These are phyloP conservation scores for Nilaparvata lugens DNA, from an alignment of 1,140 invertebrate genomes.

Conservation along the genomic window DNA sequence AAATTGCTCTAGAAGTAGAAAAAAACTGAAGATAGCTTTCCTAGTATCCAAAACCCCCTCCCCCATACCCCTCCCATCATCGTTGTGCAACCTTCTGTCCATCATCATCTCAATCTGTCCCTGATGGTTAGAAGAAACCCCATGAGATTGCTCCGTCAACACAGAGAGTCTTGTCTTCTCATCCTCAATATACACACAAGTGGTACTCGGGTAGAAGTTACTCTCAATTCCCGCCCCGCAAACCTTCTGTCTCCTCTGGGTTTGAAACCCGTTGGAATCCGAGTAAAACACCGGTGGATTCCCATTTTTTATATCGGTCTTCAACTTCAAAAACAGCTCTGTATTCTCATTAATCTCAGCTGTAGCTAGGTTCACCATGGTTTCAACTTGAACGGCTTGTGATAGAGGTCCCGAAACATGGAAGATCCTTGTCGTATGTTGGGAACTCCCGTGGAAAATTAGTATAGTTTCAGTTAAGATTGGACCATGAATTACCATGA, in stretches of 20 bases:
- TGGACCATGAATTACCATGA: constrained; percentile 72
- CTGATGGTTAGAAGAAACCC: constrained; percentile 1
- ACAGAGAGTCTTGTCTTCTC: neutral
- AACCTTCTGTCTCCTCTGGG: neutral
- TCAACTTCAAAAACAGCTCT: constrained; percentile 86
- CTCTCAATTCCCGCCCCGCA: neutral
- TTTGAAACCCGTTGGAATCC: constrained; percentile 60
- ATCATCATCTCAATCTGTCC: constrained; percentile 16
- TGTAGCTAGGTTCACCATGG: constrained; percentile 68
- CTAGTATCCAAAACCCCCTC: constrained; percentile 8
- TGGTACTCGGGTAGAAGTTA: constrained; percentile 15
- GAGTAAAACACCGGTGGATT: constrained; percentile 80
- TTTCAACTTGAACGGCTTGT: constrained; percentile 66
- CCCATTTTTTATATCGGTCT: constrained; percentile 72
- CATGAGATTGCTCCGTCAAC: constrained; percentile 13
- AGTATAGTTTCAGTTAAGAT: constrained; percentile 74
- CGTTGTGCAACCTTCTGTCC: constrained; percentile 3
- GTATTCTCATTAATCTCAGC: constrained; percentile 78
- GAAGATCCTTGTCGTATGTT: constrained; percentile 68
- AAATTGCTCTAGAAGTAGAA: neutral
- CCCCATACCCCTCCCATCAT: constrained; percentile 12
- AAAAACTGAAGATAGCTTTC: constrained; percentile 5
- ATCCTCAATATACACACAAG: constrained; percentile 4
- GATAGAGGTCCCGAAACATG: constrained; percentile 54
- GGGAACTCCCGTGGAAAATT: constrained; percentile 64